Conservation (phyloP, 2,797 vertebrate species). For the Apogon talboti region DNA sequence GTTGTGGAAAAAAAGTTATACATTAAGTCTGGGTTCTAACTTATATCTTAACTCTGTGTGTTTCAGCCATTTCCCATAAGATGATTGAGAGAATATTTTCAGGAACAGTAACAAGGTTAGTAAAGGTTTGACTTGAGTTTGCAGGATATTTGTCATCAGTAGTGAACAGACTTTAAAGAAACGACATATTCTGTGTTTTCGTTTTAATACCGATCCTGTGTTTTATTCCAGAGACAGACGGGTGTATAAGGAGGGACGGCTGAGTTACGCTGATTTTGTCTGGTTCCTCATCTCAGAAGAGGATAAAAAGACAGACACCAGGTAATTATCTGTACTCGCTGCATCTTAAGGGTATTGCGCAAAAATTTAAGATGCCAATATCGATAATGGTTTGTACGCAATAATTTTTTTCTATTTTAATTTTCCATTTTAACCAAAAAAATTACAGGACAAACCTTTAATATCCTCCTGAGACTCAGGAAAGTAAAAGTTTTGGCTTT, state of each 20-base stretch:
- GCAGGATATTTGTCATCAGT: background rate
- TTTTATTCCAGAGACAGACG: slow-evolving; percentile 82
- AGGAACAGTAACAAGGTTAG: slow-evolving; percentile 93
- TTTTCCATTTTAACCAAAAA: too few relatives aligned
- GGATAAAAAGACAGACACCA: slow-evolving; percentile 94
- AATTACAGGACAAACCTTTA: too few relatives aligned
- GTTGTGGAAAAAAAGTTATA: too few relatives aligned
- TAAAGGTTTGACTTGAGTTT: background rate
- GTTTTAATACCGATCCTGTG: slow-evolving; percentile 7
- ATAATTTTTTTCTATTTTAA: too few relatives aligned
- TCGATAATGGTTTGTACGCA: too few relatives aligned
- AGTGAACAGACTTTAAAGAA: background rate
- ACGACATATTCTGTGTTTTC: background rate
- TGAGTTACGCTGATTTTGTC: slow-evolving; percentile 95
- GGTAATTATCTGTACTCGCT: slow-evolving; percentile 73
- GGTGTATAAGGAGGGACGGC: slow-evolving; percentile 86
- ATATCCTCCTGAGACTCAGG: too few relatives aligned
- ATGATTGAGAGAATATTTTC: slow-evolving; percentile 97
- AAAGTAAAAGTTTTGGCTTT: too few relatives aligned
- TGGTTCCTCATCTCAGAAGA: slow-evolving; percentile 99
- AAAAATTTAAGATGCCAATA: too few relatives aligned
- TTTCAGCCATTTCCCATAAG: slow-evolving; percentile 90
- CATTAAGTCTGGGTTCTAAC: slow-evolving; percentile 26
- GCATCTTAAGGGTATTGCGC: background rate
- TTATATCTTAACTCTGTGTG: slow-evolving; percentile 36